A percentile compares a stretch with the other conserved stretches of the same genome.
phyloP scores from a whole-genome alignment of 2,888 invertebrate species.

The Fragum sueziense region DNA sequence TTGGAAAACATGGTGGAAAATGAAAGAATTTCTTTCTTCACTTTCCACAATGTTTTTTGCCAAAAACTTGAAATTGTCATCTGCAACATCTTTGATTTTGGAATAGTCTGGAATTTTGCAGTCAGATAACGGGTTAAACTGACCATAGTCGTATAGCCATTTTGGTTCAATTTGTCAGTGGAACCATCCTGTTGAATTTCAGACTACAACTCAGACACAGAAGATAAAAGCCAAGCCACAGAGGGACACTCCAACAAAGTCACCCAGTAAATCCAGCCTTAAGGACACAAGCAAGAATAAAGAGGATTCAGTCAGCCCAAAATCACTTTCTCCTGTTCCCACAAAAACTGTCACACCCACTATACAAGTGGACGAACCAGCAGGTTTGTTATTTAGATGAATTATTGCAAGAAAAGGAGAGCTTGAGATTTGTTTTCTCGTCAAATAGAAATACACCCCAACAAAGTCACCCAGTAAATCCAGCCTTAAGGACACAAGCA shows the following conservation, averaged over 20 bases:
- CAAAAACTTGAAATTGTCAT: too few species aligned
- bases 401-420: too few species aligned
- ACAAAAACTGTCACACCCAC: conserved; percentile 43
- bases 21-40: too few species aligned
- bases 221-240: conserved; percentile 39
- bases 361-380: conserved; percentile 39
- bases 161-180: too few species aligned
- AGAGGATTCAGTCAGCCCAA: conserved; percentile 50
- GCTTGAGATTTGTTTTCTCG: too few species aligned
- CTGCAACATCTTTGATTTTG: too few species aligned
- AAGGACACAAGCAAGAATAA: conserved; percentile 42
- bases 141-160: too few species aligned
- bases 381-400: conserved; percentile 39
- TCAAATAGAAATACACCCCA: conserved; percentile 60
- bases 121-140: too few species aligned
- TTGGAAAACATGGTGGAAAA: too few species aligned
- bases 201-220: background rate
- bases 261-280: conserved; percentile 43
- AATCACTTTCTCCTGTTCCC: conserved; percentile 52
- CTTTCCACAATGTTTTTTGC: too few species aligned
- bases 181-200: too few species aligned
- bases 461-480: conserved; percentile 57
- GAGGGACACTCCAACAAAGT: conserved; percentile 63
- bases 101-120: too few species aligned
- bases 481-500: conserved; percentile 32